phyloP scores from a whole-genome alignment of 2,113 vertebrate species.

The Halcyon malimbica region DNA sequence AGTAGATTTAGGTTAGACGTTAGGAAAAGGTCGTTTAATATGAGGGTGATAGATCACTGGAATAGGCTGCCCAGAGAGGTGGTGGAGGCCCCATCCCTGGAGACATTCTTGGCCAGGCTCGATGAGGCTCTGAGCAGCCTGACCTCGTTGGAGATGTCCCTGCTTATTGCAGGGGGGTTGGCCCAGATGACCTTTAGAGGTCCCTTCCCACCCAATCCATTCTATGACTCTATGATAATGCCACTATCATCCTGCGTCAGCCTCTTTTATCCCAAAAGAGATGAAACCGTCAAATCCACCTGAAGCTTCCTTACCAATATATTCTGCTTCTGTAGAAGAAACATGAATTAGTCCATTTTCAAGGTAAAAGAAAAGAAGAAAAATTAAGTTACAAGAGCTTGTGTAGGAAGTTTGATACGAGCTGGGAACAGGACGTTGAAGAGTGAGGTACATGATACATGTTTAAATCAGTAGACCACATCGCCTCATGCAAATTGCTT shows the following conservation, averaged over 20 bases:
- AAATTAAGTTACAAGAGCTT: neutral
- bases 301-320: neutral
- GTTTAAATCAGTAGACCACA: neutral
- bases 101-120: too few relatives aligned
- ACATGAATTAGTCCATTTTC: neutral
- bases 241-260: neutral
- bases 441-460: neutral
- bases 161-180: too few relatives aligned
- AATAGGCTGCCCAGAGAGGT: too few relatives aligned
- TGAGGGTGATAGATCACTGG: too few relatives aligned
- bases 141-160: too few relatives aligned
- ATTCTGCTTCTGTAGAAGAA: neutral
- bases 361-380: neutral
- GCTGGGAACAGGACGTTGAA: neutral
- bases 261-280: neutral
- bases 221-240: neutral
- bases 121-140: too few relatives aligned
- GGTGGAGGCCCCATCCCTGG: too few relatives aligned
- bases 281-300: neutral
- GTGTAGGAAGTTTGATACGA: neutral
- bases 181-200: too few relatives aligned
- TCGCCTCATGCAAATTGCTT: slow-evolving; percentile 9
- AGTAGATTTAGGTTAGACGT: too few relatives aligned
- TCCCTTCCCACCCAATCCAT: too few relatives aligned
- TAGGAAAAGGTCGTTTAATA: too few relatives aligned